Evolutionary conservation across 1,140 invertebrate genomes (phyloP), one percentile per base, ranked within the genome.

Genomic region (Hirudo medicinalis): DNA sequence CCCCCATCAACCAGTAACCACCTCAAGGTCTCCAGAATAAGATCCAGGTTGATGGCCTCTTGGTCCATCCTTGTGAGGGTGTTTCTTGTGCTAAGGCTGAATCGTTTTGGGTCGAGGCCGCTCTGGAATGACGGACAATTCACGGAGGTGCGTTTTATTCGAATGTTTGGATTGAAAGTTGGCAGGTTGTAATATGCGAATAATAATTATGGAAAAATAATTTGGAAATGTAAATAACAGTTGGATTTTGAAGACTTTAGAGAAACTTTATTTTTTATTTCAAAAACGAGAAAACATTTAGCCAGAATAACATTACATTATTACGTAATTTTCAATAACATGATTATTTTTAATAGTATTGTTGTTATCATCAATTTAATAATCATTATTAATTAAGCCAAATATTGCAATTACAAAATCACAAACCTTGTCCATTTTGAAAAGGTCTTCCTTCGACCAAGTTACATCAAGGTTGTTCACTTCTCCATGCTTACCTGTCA

Each of bases 381-480:
- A 57, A 57, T 4, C 5, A 63, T 63, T 20, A 73, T 19, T 29
- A 22, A 29, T 60, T 40, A n/a, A 69, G 2, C 32, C n/a, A 55
- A 71, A 29, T n/a, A 71, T 0, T 60, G 57, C 15, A 70, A 54
- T 25, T 43, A 25, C 29, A 20, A 43, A 6, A 49, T 54, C 54
- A 0, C 57, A 63, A 32, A 80, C 79, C 71, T 66, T 70, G 73
- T 80, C 79, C 55, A 80, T 74, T 40, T 66, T 75, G 19, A 72
- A 75, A 32, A 79, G 72, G 70, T 79, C 77, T 32, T 81, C 77
- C 60, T 77, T 79, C 0, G 78, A 79, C 80, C 80, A 81, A 63
- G 54, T 72, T 0, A 78, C 71, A 55, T 77, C 74, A 20, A 77
- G 53, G 70, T 76, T 75, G 6, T 75, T 73, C 66, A 75, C 71